Percentiles rank a stretch among this genome's conserved stretches.
phyloP scores from a whole-genome alignment of 2,888 invertebrate species.

The Melanostoma scalare region DNA sequence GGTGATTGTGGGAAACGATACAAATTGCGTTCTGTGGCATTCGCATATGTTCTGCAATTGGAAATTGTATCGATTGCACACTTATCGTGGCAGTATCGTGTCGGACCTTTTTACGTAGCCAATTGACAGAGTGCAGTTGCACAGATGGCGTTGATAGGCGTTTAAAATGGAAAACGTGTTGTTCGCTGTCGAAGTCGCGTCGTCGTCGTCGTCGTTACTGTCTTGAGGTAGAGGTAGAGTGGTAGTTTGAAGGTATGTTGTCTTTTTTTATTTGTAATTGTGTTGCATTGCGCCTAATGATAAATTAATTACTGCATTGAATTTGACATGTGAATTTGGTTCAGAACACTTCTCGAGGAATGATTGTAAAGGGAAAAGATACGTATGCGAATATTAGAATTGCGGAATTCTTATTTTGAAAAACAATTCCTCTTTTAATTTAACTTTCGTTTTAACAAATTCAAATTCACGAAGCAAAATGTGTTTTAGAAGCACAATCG shows the following conservation, averaged over 20 bases:
- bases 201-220: conserved; percentile 31
- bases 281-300: conserved; percentile 54
- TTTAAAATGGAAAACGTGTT: conserved; percentile 60
- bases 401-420: no score
- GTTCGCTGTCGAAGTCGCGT: conserved; percentile 23
- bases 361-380: no score
- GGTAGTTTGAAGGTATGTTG: conserved; percentile 30
- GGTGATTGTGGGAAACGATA: conserved; percentile 58
- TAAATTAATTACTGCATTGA: conserved; percentile 48
- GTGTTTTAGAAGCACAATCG: no score
- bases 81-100: conserved; percentile 64
- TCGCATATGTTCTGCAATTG: conserved; percentile 60
- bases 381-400: no score
- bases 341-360: background rate
- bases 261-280: conserved; percentile 39
- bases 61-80: conserved; percentile 69
- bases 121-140: conserved; percentile 63
- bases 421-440: no score
- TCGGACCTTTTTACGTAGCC: conserved; percentile 57
- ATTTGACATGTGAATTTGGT: conserved; percentile 33
- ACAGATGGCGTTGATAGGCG: conserved; percentile 70
- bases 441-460: no score
- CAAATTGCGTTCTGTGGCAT: conserved; percentile 65
- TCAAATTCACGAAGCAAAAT: no score
- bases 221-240: conserved; percentile 38